Conservation (phyloP, 2,888 invertebrate genomes). For the Parasteatoda lunata region DNA sequence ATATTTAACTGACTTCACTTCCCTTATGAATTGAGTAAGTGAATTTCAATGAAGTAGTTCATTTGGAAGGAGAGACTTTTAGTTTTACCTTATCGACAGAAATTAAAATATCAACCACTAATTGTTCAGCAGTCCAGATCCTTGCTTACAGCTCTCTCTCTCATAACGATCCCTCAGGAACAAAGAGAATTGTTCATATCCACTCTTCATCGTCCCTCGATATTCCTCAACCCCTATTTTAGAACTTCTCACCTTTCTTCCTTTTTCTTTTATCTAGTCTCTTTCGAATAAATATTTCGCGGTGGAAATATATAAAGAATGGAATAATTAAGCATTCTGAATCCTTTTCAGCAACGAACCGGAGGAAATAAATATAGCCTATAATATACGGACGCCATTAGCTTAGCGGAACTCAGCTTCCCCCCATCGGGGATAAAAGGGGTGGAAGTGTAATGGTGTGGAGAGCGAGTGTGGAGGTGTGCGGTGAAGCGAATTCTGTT, state of each 20-base stretch:
- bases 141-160: neutral
- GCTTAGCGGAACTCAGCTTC: constrained; percentile 12
- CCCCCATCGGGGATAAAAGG: neutral
- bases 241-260: neutral
- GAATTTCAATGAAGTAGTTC: too few relatives aligned
- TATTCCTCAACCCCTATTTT: neutral
- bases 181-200: neutral
- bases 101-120: neutral
- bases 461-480: neutral
- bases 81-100: neutral
- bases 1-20: too few relatives aligned
- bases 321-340: constrained; percentile 48
- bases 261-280: neutral
- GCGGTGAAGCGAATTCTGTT: constrained; percentile 34
- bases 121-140: neutral
- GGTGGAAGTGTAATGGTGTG: neutral
- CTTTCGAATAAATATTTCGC: constrained; percentile 21
- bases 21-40: too few relatives aligned
- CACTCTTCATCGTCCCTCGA: neutral
- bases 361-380: constrained; percentile 50
- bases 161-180: neutral
- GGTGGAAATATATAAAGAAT: constrained; percentile 26
- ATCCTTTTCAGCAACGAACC: constrained; percentile 5
- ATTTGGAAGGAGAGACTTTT: too few relatives aligned
- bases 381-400: constrained; percentile 49